Evolutionary conservation across 2,888 invertebrate genomes (phyloP).

Genomic region (Caenorhabditis virilis): DNA sequence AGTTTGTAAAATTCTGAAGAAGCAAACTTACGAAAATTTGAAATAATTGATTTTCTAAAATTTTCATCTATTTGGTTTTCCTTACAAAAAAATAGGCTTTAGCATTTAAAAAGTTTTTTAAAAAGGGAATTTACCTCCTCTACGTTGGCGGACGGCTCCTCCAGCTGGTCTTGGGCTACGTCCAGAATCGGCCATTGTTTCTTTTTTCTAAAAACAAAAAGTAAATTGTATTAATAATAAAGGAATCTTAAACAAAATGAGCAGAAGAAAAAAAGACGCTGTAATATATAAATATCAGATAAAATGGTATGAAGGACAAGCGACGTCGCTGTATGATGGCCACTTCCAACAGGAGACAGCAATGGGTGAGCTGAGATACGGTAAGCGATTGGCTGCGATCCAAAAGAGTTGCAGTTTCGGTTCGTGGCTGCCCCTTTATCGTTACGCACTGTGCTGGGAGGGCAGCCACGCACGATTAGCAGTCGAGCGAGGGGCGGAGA

Average conservation of each 20-base stretch:
- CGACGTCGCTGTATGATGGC: background rate
- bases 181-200: conserved; percentile 57
- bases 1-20: too few species aligned
- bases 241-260: conserved; percentile 2
- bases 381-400: conserved; percentile 29
- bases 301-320: too few species aligned
- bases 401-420: conserved; percentile 44
- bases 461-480: conserved; percentile 30
- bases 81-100: too few species aligned
- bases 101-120: background rate
- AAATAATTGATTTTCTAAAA: too few species aligned
- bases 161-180: conserved; percentile 59
- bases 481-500: conserved; percentile 11
- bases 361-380: conserved; percentile 9
- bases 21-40: too few species aligned
- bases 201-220: conserved; percentile 7
- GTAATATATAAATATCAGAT: too few species aligned
- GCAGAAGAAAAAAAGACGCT: too few species aligned
- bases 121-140: conserved; percentile 27
- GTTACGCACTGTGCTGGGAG: background rate
- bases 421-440: conserved; percentile 33
- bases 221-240: conserved; percentile 2
- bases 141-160: conserved; percentile 47
- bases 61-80: too few species aligned
- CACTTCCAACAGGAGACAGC: conserved; percentile 13